Evolutionary conservation across 1,140 invertebrate genomes (phyloP), one percentile per base, ranked within the genome.

Genomic region (Pseudomyrmex sp.): DNA sequence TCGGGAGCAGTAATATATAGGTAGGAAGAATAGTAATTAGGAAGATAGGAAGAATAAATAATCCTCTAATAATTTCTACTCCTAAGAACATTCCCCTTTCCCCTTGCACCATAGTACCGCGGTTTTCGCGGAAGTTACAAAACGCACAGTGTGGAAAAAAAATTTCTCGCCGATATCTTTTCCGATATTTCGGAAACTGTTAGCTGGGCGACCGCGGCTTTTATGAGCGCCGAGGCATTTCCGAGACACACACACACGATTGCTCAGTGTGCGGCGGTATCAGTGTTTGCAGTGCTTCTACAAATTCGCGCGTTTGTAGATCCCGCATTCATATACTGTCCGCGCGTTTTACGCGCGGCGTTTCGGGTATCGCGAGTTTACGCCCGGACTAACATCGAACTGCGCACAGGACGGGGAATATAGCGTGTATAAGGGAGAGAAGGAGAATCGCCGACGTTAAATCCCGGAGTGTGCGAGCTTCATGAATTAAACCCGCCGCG

Each of bases 311-410:
- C 54, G 20, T 72, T 80, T 56, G 50, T 50, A 72, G 15, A 59
- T 80, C 66, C 54, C 44, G 66, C 66, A 70, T 80, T 70, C 76
- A 79, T 69, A 70, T 13, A 70, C 35, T 48, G 54, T 72, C 46
- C 54, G 76, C 44, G 66, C 72, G 70, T 80, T 72, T 70, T 48
- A 44, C 44, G 66, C 66, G 35, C 35, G 35, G 35, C 5, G 66
- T 80, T 80, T 80, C 66, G 65, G 76, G 20, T 79, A 79, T 79
- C 76, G 76, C 76, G 76, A 70, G 76, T 80, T 80, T 80, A 80
- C 76, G 76, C 76, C 44, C 66, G 66, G 76, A 12, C 66, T 80
- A 80, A 80, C 66, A 80, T 72, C 76, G 76, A 69, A 58, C 15
- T 18, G 44, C 18, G 35, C 20, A 18, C 10, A n/a, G 54, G 2